Evolutionary conservation across 2,113 vertebrate genomes (phyloP).

Genomic region (Chunga burmeisteri): DNA sequence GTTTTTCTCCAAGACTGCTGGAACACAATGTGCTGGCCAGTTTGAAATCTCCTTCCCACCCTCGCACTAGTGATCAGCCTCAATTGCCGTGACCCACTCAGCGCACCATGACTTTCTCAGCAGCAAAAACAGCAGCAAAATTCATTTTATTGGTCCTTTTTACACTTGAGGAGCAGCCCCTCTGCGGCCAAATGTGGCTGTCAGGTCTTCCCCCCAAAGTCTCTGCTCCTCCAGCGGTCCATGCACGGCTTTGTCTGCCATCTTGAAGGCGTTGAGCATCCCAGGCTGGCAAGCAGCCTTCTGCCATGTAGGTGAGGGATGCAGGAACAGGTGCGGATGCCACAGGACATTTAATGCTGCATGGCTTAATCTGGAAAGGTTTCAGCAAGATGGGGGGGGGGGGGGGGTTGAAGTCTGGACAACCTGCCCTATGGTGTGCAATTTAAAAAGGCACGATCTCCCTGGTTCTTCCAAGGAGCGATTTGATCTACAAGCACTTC

Average conservation of each 20-base stretch:
- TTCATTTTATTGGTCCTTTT: background rate
- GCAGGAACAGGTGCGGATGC: background rate
- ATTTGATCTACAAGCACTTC: conserved; percentile 44
- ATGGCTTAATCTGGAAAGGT: background rate
- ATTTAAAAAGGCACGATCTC: background rate
- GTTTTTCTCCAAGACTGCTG: background rate
- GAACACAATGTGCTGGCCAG: background rate
- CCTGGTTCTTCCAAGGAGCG: background rate
- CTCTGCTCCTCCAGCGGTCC: accelerated
- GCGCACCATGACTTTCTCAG: background rate
- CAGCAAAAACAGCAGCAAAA: background rate
- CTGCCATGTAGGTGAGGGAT: background rate
- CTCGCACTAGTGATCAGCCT: background rate
- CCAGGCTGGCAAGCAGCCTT: background rate
- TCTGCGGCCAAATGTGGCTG: accelerated
- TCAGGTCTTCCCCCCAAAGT: background rate
- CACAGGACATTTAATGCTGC: background rate
- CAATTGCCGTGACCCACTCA: background rate
- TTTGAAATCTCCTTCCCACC: background rate
- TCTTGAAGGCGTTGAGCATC: background rate
- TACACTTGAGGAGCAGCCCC: background rate
- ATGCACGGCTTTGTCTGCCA: background rate
- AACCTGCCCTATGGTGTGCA: background rate
- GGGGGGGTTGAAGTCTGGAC: background rate
- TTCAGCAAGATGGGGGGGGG: background rate